These are phyloP conservation scores for Centropus bengalensis DNA, from an alignment of 2,113 vertebrate species.

Conservation along the genomic window DNA sequence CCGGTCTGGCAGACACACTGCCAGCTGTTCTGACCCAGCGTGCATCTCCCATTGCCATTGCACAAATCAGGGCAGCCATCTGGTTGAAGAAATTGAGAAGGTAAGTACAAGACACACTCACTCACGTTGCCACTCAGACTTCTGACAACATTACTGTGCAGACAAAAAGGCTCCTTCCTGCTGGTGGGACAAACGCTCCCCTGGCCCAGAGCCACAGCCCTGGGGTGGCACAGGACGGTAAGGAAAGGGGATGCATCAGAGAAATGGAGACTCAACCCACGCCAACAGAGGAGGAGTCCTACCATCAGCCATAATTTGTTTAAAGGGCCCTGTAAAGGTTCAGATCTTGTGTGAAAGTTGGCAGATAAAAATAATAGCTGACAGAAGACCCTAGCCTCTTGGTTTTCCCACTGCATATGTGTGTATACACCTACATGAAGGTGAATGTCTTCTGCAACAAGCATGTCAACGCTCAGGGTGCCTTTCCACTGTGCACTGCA, in stretches of 20 bases:
- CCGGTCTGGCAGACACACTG: constrained; percentile 98
- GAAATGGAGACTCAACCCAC: not conserved
- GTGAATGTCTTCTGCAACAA: not conserved
- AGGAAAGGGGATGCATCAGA: not conserved
- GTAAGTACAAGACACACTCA: constrained; percentile 70
- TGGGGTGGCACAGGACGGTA: not conserved
- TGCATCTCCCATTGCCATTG: constrained; percentile 97
- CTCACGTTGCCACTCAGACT: constrained; percentile 36
- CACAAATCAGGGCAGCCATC: constrained; percentile 98
- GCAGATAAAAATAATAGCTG: not conserved
- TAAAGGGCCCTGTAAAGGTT: not conserved
- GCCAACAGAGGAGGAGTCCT: not conserved
- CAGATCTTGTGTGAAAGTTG: not conserved
- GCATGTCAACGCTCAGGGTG: not conserved
- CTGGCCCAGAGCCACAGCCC: not conserved
- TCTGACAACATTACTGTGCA: constrained; percentile 66
- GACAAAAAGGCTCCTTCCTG: constrained; percentile 52
- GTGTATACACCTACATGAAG: not conserved
- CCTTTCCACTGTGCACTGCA: not conserved
- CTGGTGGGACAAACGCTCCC: not conserved
- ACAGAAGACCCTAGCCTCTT: not conserved
- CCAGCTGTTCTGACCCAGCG: constrained; percentile 98
- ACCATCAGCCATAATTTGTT: not conserved
- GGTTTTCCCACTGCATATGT: not conserved
- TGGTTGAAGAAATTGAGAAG: constrained; percentile 83